Evolutionary conservation across 2,113 vertebrate genomes (phyloP).

Genomic region (Phalacrocorax aristotelis): DNA sequence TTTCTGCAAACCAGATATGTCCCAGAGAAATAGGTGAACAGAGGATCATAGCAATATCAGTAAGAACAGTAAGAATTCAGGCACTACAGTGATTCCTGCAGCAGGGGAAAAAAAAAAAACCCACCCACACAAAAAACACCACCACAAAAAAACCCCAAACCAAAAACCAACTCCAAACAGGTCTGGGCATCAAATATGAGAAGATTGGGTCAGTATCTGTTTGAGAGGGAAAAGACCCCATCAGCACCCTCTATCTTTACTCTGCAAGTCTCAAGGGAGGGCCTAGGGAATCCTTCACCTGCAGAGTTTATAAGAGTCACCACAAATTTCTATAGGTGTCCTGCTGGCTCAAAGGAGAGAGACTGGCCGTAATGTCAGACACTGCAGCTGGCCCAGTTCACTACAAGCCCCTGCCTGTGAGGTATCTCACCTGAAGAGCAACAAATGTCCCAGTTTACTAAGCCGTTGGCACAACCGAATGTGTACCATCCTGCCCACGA

Average conservation of each 20-base stretch:
- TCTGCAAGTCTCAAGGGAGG: too few relatives aligned
- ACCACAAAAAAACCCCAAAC: neutral
- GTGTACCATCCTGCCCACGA: fast-evolving
- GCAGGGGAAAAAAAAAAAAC: too few relatives aligned
- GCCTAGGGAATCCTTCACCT: neutral
- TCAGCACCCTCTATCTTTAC: neutral
- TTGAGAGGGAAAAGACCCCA: neutral
- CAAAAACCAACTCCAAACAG: too few relatives aligned
- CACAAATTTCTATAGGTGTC: fast-evolving
- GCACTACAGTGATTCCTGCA: neutral
- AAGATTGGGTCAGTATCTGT: too few relatives aligned
- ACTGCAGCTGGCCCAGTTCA: neutral
- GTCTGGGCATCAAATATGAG: neutral
- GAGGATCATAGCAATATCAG: too few relatives aligned
- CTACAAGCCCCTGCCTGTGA: fast-evolving
- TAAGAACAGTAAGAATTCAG: neutral
- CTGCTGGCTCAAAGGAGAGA: neutral
- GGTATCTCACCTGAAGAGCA: fast-evolving
- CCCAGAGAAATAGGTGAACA: neutral
- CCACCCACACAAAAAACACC: neutral
- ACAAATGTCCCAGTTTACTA: fast-evolving
- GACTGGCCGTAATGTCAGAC: neutral
- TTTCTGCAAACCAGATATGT: neutral
- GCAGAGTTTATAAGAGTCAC: fast-evolving
- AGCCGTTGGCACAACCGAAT: fast-evolving